Base-by-base conservation (phyloP, 2,113 vertebrate species). In the Oenanthe melanoleuca region DNA sequence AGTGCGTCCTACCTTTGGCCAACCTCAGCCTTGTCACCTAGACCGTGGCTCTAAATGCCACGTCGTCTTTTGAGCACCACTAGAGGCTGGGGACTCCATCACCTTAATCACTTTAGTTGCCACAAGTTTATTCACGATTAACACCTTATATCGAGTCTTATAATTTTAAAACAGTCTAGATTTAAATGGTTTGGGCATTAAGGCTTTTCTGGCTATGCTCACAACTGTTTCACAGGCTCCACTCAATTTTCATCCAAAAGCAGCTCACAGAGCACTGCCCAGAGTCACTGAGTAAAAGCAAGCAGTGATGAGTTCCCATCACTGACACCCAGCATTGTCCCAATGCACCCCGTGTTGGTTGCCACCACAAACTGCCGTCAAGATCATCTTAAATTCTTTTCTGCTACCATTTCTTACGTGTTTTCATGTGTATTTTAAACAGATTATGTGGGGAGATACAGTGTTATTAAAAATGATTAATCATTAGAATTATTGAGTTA, bases 341-440 rank as follows among this genome's bases (percentile, higher is more conserved):
- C 23, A 8, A 15, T 5, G 13, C 1, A 0, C 8, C 7, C 20
- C 20, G 1, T 4, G 1, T 5, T 50, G 7, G 14, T 11, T 33
- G 4, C 23, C 61, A 8, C 28, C 6, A 28, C 45, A 56, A 21
- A 50, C 8, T 13, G n/a, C n/a, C 73, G 33, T 82, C 4, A 20
- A 45, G 20, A 52, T 53, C 31, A 31, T 45, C 19, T 40, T 79
- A 28, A 57, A 40, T 18, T 71, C 49, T 59, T 40, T 44, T 26
- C 29, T 66, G 2, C 55, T 50, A 8, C 13, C 9, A 13, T 60
- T 80, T 28, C 13, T 37, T 66, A 19, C 0, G 0, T 14, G 9
- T 80, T 83, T 61, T 65, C 50, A 11, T 8, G 7, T 42, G 28
- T 29, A 44, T 74, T 91, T 40, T 67, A 79, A 84, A 65, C 17